Evolutionary conservation across 2,797 vertebrate species (phyloP), one percentile per base, ranked within the genome.

Genomic region (Malacoctenus gilli): DNA sequence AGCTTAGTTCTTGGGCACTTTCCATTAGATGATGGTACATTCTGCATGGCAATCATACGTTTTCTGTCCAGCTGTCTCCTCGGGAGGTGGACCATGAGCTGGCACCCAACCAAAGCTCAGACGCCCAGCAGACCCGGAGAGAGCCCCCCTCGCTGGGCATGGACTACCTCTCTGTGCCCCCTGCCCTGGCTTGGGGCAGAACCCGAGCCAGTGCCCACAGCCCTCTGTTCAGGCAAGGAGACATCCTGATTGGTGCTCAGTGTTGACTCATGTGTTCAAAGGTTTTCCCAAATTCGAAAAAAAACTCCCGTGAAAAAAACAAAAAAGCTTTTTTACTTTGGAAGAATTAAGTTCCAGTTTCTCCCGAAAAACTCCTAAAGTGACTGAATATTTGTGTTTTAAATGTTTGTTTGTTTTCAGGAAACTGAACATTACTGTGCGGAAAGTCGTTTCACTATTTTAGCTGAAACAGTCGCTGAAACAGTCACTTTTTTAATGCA

Each of bases 81-180:
- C 81, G 92, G 79, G 90, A 92, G 59, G 85, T 82, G 72, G 91
- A 93, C 51, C 87, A 84, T 70, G 92, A 92, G 67, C 88, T 82
- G 80, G 76, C 84, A 73, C 81, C 80, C 28, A 70, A 80, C 40
- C 87, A 84, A 53, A 75, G 76, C 73, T 77, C 86, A 48, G 92
- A 93, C 44, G 61, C 58, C 18, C 77, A 77, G 43, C 89, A 85
- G 72, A 25, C 63, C 76, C 87, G 91, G 75, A 88, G 89, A 73
- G 92, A 92, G 39, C 72, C 79, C 9, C 75, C 82, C 5, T 58
- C 86, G 0, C 44, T 89, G 48, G 90, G 93, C 54, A 97, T 97
- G 95, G 94, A 97, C 84, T 97, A 97, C 77, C 90, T 97, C 68
- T 93, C 94, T 8, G 95, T 97, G 20, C 95, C 95, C 6, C 92